Conservation (phyloP, 2,113 vertebrate species). For the Serinus canaria region DNA sequence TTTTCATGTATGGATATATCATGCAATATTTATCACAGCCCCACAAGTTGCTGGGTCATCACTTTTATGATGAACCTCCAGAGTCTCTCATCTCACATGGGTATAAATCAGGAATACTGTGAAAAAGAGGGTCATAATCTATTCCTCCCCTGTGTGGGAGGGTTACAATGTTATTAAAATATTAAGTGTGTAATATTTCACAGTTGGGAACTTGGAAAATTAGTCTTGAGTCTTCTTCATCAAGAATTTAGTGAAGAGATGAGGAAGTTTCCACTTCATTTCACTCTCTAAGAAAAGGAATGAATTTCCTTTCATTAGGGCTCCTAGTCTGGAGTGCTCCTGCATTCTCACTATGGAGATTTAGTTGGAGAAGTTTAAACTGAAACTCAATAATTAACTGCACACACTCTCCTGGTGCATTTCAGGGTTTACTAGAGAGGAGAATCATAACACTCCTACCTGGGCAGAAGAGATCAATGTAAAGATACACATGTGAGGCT, state of each 20-base stretch:
- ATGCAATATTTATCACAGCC: conserved; percentile 30
- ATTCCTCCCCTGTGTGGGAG: neutral
- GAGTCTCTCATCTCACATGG: neutral
- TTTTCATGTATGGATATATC: neutral
- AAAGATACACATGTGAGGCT: accelerated
- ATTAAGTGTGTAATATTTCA: neutral
- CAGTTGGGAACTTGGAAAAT: neutral
- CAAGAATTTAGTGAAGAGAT: neutral
- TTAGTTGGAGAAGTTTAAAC: neutral
- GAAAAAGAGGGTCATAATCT: neutral
- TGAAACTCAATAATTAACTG: neutral
- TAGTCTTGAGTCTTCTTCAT: neutral
- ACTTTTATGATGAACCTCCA: neutral
- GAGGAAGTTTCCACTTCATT: neutral
- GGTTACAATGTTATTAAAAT: neutral
- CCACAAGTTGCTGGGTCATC: conserved; percentile 12
- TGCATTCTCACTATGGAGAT: neutral
- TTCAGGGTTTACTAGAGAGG: neutral
- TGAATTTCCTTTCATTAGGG: neutral
- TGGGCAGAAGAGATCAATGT: neutral
- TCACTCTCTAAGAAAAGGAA: neutral
- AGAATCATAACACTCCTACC: neutral
- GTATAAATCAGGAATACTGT: conserved; percentile 16
- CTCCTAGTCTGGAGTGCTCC: neutral
- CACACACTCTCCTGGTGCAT: neutral